Conservation (phyloP, 2,113 vertebrate genomes). For the Sula dactylatra region DNA sequence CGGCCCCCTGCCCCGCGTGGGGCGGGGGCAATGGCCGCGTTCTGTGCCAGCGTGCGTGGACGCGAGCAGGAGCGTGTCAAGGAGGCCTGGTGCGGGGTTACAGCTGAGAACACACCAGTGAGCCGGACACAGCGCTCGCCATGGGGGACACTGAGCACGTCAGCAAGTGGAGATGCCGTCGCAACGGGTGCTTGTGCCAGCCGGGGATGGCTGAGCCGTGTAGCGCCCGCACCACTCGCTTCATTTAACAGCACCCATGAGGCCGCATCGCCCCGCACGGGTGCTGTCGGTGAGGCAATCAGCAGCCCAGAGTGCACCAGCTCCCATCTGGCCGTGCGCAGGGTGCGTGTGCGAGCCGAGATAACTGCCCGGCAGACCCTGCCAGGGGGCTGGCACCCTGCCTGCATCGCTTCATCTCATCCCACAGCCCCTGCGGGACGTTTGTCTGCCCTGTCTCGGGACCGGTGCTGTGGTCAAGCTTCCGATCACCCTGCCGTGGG, state of each 20-base stretch:
- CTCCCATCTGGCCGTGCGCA: conserved; percentile 8
- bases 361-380: conserved; percentile 14
- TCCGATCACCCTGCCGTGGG: accelerated
- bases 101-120: accelerated
- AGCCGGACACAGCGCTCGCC: accelerated
- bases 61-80: accelerated
- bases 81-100: no score
- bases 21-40: not conserved
- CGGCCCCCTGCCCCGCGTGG: no score
- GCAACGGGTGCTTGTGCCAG: not conserved
- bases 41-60: accelerated
- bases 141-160: accelerated
- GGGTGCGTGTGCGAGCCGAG: conserved; percentile 9
- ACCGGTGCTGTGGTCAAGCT: accelerated
- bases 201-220: not conserved
- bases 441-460: not conserved
- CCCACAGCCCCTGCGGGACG: not conserved
- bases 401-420: not conserved
- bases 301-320: not conserved
- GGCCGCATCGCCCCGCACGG: not conserved
- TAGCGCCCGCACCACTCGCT: not conserved
- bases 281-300: conserved; percentile 21
- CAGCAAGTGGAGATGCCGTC: not conserved
- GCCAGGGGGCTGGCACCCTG: conserved; percentile 3
- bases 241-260: not conserved